These are phyloP conservation scores for Phrynocephalus guinanensis DNA, from an alignment of 2,797 vertebrate genomes.

Conservation along the genomic window DNA sequence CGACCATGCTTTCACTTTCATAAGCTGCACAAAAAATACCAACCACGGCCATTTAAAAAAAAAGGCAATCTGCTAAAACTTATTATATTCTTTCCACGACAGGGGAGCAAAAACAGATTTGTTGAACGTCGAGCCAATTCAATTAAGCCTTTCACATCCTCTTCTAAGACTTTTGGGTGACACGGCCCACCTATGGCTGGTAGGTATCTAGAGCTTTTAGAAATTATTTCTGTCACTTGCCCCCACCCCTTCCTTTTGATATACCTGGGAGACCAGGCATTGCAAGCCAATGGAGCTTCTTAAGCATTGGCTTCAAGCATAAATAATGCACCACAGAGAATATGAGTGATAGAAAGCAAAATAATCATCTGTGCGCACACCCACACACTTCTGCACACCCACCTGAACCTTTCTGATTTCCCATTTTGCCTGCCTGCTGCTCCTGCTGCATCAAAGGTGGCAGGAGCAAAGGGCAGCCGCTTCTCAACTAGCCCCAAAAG, in stretches of 20 bases:
- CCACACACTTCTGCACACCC: neutral
- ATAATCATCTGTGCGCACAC: neutral
- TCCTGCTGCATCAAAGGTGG: neutral
- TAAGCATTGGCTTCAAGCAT: neutral
- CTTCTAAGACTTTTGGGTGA: neutral
- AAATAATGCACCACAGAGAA: neutral
- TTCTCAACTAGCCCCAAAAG: neutral
- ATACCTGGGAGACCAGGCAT: neutral
- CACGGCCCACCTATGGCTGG: neutral
- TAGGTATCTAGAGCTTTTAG: neutral
- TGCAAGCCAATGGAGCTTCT: neutral
- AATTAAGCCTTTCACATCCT: neutral
- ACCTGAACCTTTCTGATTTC: neutral
- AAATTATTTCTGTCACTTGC: neutral
- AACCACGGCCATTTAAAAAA: neutral
- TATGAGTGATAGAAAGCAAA: neutral
- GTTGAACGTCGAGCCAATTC: rapidly evolving
- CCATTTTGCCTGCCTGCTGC: neutral
- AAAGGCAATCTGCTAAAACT: neutral
- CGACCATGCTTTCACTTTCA: neutral
- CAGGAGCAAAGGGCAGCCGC: neutral
- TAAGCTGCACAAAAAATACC: neutral
- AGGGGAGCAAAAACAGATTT: neutral
- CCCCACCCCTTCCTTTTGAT: neutral
- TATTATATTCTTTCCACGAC: neutral